Evolutionary conservation across 2,797 vertebrate genomes (phyloP).

Genomic region (Phrynocephalus vlangalii): DNA sequence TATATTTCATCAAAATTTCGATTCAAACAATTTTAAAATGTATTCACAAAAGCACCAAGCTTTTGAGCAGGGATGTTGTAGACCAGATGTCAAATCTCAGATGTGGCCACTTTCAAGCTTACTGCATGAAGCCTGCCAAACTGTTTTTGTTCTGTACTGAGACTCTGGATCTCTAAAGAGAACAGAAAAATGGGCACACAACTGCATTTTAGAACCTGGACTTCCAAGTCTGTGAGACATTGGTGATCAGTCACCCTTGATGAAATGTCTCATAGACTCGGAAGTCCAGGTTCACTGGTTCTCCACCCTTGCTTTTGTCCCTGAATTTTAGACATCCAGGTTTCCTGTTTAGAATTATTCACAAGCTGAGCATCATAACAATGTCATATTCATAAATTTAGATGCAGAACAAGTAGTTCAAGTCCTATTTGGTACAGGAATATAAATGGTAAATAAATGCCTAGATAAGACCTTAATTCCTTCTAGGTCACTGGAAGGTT

Average conservation of each 20-base stretch:
- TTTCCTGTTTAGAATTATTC: not conserved
- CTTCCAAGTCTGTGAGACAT: not conserved
- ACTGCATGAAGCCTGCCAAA: not conserved
- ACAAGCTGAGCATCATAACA: not conserved
- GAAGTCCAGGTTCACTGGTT: too few species aligned
- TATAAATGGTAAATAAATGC: slow-evolving; percentile 19
- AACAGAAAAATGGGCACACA: not conserved
- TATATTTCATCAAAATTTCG: not conserved
- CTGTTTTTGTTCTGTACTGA: not conserved
- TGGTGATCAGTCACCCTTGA: not conserved
- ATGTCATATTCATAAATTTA: not conserved
- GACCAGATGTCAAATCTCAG: too few species aligned
- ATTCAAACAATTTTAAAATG: not conserved
- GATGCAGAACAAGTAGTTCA: not conserved
- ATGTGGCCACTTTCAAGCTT: not conserved
- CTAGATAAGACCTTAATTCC: slow-evolving; percentile 7
- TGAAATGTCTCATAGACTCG: too few species aligned
- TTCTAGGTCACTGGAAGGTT: not conserved
- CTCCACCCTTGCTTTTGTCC: not conserved
- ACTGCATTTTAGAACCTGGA: not conserved
- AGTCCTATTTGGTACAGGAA: not conserved
- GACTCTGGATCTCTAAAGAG: not conserved
- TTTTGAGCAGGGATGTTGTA: not conserved
- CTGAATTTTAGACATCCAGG: not conserved
- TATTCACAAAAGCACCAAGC: not conserved